Evolutionary conservation across 1,140 invertebrate genomes (phyloP).

Genomic region (Neomicropteryx cornuta): DNA sequence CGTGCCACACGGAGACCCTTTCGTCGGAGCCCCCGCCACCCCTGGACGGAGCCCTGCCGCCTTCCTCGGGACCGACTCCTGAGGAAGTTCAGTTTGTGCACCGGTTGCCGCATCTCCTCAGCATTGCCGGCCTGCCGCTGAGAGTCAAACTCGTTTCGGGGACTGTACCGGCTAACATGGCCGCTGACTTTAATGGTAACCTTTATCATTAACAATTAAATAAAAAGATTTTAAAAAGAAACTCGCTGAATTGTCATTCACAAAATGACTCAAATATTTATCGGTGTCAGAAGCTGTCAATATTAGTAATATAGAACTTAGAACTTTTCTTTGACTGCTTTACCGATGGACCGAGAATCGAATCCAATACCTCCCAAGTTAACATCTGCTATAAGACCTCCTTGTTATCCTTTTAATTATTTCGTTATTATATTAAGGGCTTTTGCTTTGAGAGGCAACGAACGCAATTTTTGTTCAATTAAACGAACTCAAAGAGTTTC

Average conservation of each 20-base stretch:
- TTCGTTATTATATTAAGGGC: background rate
- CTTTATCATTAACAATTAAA: conserved; percentile 1
- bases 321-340: no score
- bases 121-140: conserved; percentile 38
- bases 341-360: no score
- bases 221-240: no score
- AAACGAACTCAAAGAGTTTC: no score
- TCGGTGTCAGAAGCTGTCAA: no score
- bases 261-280: no score
- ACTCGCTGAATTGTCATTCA: no score
- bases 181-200: conserved; percentile 41
- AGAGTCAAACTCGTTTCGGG: conserved; percentile 40
- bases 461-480: no score
- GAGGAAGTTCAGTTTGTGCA: conserved; percentile 25
- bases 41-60: conserved; percentile 7
- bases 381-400: no score
- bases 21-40: conserved; percentile 33
- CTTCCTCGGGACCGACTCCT: conserved; percentile 14
- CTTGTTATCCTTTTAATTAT: no score
- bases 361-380: no score
- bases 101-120: conserved; percentile 28
- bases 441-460: background rate
- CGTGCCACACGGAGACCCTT: conserved; percentile 36
- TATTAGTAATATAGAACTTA: no score
- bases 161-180: conserved; percentile 41